Evolutionary conservation across 2,113 vertebrate genomes (phyloP).

Genomic region (Pseudorhombus dupliciocellatus): DNA sequence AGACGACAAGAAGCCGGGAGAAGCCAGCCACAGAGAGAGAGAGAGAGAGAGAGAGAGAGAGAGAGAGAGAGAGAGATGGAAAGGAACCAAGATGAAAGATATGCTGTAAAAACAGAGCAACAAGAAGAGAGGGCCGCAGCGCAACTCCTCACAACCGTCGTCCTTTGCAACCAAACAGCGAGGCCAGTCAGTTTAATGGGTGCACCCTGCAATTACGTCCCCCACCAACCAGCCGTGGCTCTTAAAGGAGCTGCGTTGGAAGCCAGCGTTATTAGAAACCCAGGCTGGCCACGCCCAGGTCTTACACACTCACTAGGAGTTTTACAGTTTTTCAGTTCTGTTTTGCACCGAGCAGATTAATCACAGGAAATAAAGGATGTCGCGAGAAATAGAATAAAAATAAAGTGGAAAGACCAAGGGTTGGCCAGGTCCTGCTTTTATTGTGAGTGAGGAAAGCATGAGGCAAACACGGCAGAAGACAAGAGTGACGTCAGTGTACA

Average conservation of each 20-base stretch:
- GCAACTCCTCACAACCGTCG: slow-evolving; percentile 49
- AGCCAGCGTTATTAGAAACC: slow-evolving; percentile 70
- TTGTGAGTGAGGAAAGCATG: slow-evolving; percentile 72
- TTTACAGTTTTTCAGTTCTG: no score
- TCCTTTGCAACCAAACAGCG: slow-evolving; percentile 64
- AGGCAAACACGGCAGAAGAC: slow-evolving; percentile 66
- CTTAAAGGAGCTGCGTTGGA: slow-evolving; percentile 67
- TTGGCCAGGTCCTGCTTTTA: slow-evolving; percentile 67
- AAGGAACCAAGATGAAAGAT: not conserved
- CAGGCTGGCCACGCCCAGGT: slow-evolving; percentile 79
- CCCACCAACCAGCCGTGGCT: slow-evolving; percentile 70
- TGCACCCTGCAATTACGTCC: slow-evolving; percentile 78
- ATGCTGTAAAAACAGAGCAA: not conserved
- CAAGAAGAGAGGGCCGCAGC: slow-evolving; percentile 39
- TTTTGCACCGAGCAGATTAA: not conserved
- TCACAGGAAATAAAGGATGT: not conserved
- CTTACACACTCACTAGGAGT: slow-evolving; percentile 25
- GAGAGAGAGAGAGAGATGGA: no score
- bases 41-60: not conserved
- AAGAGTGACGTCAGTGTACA: slow-evolving; percentile 36
- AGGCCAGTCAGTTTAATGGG: slow-evolving; percentile 71
- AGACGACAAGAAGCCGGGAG: slow-evolving; percentile 76
- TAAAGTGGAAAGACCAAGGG: slow-evolving; percentile 60
- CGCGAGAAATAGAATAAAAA: not conserved
- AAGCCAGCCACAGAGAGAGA: slow-evolving; percentile 63